Evolutionary conservation across 2,888 invertebrate species (phyloP).

Genomic region (Tyria jacobaeae): DNA sequence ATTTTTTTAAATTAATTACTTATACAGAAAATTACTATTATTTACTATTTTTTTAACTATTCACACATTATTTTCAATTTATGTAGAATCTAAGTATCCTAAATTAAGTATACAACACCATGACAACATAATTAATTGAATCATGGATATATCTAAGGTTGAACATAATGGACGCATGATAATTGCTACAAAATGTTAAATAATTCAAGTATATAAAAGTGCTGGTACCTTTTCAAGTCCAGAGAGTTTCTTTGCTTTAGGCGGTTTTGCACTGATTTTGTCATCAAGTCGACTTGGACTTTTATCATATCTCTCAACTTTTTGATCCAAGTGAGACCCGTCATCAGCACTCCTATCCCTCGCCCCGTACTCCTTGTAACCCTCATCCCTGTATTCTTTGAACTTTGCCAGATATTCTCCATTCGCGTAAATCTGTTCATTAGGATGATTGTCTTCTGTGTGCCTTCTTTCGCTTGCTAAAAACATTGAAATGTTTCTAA

Average conservation of each 20-base stretch:
- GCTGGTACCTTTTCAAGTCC: constrained; percentile 89
- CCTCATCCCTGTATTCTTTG: constrained; percentile 69
- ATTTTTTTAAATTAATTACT: too few species aligned
- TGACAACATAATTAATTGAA: too few species aligned
- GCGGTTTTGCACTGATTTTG: constrained; percentile 85
- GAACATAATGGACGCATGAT: too few species aligned
- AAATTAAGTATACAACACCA: too few species aligned
- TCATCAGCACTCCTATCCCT: constrained; percentile 88
- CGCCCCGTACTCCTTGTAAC: constrained; percentile 70
- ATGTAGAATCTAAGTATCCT: too few species aligned
- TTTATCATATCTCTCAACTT: constrained; percentile 87
- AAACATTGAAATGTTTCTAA: constrained; percentile 88
- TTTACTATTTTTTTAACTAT: neutral
- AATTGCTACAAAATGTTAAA: neutral
- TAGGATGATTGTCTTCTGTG: constrained; percentile 88
- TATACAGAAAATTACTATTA: too few species aligned
- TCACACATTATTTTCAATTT: too few species aligned
- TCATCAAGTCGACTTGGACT: constrained; percentile 81
- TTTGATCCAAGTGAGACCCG: constrained; percentile 89
- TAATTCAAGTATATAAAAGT: neutral
- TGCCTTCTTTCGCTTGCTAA: constrained; percentile 91
- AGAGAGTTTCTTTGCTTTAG: constrained; percentile 89
- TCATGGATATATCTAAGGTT: too few species aligned
- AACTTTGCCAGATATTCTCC: constrained; percentile 75
- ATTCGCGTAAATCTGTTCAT: constrained; percentile 80